Evolutionary conservation across 1,140 invertebrate genomes (phyloP), one percentile per base, ranked within the genome.

Genomic region (Microplitis demolitor): DNA sequence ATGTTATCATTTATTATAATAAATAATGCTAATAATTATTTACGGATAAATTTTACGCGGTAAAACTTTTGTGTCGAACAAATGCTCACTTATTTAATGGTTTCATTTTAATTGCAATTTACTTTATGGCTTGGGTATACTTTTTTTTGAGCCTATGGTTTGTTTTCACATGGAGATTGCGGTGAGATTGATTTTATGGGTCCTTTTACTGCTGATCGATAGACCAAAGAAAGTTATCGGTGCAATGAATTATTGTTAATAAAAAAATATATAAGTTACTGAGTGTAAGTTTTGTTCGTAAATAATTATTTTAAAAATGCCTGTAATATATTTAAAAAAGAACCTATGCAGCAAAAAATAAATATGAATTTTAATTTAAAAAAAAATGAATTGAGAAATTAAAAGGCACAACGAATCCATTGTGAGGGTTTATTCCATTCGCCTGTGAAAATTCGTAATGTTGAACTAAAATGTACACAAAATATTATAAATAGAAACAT

Each of bases 391-490:
- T 56, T 5, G 35, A 33, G n/a, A 39, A 51, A 62, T 61, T 62
- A n/a, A 51, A 60, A 62, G 68, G 68, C 68, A 60, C 60, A 33
- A 58, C 54, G 54, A 70, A 70, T 51, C 31, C 14, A 14, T 11
- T 33, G 54, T 67, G 54, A 45, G 66, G 77, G 31, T 67, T 24
- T 33, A 60, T 53, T 72, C 74, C 74, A 50, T 62, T 72, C 62
- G 56, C 66, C 69, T 63, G 78, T 53, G 16, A 73, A 69, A 76
- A 51, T 50, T 58, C 11, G 78, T 67, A 74, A 61, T 77, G 76
- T 79, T 78, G 73, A 72, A 71, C 62, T 67, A 74, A 66, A 76
- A 62, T 76, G 77, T 76, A 76, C 53, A 50, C 76, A 77, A 60
- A 45, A 39, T 39, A 39, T 45, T 45, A 45, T 8, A 45, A 45